Base-by-base conservation (phyloP, 2,113 vertebrate species). In the Cercocebus atys region DNA sequence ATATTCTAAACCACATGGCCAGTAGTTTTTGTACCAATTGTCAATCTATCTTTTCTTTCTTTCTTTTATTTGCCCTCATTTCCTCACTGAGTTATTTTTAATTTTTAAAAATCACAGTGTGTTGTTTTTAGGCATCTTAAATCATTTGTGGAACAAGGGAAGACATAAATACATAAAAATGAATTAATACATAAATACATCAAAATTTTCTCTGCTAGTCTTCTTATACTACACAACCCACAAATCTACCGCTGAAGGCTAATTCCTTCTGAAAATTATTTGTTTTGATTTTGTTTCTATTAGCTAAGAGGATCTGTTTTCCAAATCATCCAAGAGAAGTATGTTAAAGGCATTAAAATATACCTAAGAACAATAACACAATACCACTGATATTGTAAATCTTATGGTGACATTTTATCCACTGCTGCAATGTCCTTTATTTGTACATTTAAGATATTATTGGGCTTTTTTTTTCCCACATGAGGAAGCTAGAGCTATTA, bases 101-200 rank as follows among this genome's bases (percentile, higher is more conserved):
- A 70, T 55, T 85, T 96, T 92, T 38, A 30, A n/a, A 78, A 75
- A 35, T 35, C 27, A 64, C 30, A 38, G 57, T 18, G n/a, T 30
- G 0, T n/a, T 93, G 17, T 76, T 96, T 95, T 85, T 52, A 79
- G 45, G 73, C 11, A 95, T 88, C 6, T 72, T 95, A 93, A 89
- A 38, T 90, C 22, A n/a, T 45, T 93, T 91, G 61, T 82, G 18
- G 30, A 88, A 94, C 11, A 83, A 91, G 76, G 43, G 17, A 83
- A 81, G n/a, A 38, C 3, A 38, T 72, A 96, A 92, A 70, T 70
- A 64, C 9, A 52, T 87, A 94, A 47, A 82, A 70, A 78, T 85
- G 16, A 93, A 93, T 93, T 66, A 45, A 30, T 52, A 50, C 12
- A 1, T 68, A 47, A 88, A 55, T 81, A n/a, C 27, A 93, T 52